Base-by-base conservation (phyloP, 2,888 invertebrate species). In the Calliscelio sp. region DNA sequence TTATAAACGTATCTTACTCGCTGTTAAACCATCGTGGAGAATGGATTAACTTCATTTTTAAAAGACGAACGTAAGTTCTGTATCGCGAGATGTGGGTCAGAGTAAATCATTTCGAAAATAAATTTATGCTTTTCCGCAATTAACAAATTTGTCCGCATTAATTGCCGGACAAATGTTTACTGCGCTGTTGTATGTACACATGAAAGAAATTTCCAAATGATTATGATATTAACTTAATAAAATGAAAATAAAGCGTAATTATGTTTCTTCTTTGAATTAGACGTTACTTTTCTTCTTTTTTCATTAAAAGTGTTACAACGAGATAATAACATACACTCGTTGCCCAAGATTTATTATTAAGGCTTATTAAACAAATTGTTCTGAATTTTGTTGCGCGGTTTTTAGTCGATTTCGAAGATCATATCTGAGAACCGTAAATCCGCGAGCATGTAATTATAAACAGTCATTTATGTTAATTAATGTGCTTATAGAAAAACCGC, bases 41-140 rank as follows among this genome's bases (percentile, higher is more conserved):
- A 66, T 35, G 75, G 66, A 66, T 75, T 75, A 55, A 75, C 75
- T 75, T 57, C 10, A 55, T 57, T 75, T 75, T 66, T 57, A 14
- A 41, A n/a, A n/a, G 38, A n/a, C n/a, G 14, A 5, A 7, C 11
- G 38, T 57, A n/a, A 44, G 53, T 24, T 46, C 46, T 10, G 46
- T 7, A 14, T 22, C 46, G 25, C 11, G n/a, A 49, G 28, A 73
- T 73, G 49, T 73, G 24, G 61, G 73, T 61, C 57, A 51, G 38
- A 49, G 59, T 35, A 61, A 61, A 73, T 49, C 25, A 55, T 6
- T 41, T 35, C n/a, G 25, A 41, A 61, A 10, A 44, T 20, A 53
- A 53, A 53, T 25, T 68, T 38, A 53, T 41, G 38, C 35, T 0
- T 38, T 68, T 53, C 2, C 28, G 16, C 25, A 70, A 41, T 53